These are phyloP conservation scores for Chrysina gloriosa DNA, from an alignment of 2,888 invertebrate genomes.

Conservation along the genomic window DNA sequence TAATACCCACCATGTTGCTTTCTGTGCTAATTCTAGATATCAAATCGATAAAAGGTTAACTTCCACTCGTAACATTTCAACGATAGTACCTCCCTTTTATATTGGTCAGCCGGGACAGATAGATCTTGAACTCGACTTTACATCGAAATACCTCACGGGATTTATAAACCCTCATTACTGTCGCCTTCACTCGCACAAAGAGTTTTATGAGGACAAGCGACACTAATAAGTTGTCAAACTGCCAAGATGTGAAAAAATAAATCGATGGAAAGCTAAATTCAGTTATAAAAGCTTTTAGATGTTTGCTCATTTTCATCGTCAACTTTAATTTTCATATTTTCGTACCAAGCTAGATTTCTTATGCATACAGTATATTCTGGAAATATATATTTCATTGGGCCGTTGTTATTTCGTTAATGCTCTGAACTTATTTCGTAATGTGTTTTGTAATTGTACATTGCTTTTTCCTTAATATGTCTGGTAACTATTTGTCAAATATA, in stretches of 20 bases:
- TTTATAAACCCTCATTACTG: conserved; percentile 2
- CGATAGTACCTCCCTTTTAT: not conserved
- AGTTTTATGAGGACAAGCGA: not conserved
- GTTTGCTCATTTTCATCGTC: not conserved
- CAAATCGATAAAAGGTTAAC: not conserved
- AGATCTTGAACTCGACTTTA: not conserved
- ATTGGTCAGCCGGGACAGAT: not conserved
- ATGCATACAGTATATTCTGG: too few species aligned
- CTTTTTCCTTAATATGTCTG: too few species aligned
- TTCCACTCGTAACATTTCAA: not conserved
- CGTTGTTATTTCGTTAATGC: too few species aligned
- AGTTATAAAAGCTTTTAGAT: not conserved
- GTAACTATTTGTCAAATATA: too few species aligned
- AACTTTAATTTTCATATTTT: not conserved
- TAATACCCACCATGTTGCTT: too few species aligned
- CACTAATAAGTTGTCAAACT: not conserved
- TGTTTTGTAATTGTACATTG: too few species aligned
- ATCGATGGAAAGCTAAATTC: not conserved
- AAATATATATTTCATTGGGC: too few species aligned
- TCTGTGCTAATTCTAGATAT: too few species aligned
- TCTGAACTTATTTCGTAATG: too few species aligned
- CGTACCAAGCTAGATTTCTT: not conserved
- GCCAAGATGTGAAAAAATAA: not conserved
- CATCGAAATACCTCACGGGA: not conserved
- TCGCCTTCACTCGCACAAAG: not conserved